Percentiles rank a stretch among this genome's conserved stretches.
Conservation (phyloP, 2,113 vertebrate species). For the Xiphophorus couchianus region DNA sequence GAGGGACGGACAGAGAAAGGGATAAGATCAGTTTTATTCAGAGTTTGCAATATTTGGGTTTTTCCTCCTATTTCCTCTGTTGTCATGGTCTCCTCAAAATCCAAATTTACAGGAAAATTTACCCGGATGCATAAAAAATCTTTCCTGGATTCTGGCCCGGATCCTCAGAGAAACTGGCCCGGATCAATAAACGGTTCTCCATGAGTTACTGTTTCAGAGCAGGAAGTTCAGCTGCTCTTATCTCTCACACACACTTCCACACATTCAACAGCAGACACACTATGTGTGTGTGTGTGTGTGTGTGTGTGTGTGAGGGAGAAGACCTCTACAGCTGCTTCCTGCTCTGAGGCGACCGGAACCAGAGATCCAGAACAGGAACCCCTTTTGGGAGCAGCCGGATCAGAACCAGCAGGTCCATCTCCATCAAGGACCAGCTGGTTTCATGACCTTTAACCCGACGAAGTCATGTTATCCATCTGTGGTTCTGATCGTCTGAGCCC, state of each 20-base stretch:
- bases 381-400: background rate
- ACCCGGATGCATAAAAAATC: too few relatives aligned
- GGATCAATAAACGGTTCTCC: background rate
- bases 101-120: too few relatives aligned
- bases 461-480: background rate
- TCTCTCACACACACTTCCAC: conserved; percentile 68
- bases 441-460: background rate
- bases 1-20: background rate
- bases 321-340: background rate
- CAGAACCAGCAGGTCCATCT: background rate
- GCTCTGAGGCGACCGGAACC: background rate
- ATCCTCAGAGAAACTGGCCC: too few relatives aligned
- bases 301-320: too few relatives aligned
- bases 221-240: conserved; percentile 27
- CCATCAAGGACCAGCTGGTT: background rate
- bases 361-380: background rate
- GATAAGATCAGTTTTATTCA: too few relatives aligned
- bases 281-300: too few relatives aligned
- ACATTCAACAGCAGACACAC: background rate
- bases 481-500: background rate
- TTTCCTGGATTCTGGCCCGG: too few relatives aligned
- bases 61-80: background rate
- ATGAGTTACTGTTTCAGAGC: conserved; percentile 33
- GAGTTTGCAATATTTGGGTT: background rate
- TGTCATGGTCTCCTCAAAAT: background rate